Evolutionary conservation across 2,888 invertebrate genomes (phyloP).

Genomic region (Therioaphis trifolii): DNA sequence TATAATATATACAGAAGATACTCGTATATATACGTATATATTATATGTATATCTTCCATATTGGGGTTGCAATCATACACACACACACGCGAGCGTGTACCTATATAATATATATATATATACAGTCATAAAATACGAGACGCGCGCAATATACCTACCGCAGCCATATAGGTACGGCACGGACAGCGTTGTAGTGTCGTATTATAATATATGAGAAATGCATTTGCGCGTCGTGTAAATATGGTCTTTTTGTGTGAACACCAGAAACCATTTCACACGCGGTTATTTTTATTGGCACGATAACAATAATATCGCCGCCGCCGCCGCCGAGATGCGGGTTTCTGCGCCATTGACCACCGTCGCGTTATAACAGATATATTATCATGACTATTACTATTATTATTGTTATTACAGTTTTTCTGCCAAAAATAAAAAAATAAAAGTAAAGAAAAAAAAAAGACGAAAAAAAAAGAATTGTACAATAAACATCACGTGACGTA

Average conservation of each 20-base stretch:
- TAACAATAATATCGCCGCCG: background rate
- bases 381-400: background rate
- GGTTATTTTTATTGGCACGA: conserved; percentile 48
- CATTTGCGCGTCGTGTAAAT: conserved; percentile 42
- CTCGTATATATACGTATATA: too few relatives aligned
- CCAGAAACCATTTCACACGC: conserved; percentile 32
- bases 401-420: conserved; percentile 17
- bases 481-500: too few relatives aligned
- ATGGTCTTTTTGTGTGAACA: conserved; percentile 37
- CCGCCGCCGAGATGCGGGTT: background rate
- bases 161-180: background rate
- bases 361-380: background rate
- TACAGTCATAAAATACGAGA: conserved; percentile 36
- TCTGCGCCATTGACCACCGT: conserved; percentile 9
- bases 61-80: background rate
- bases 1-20: too few relatives aligned
- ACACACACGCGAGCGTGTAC: background rate
- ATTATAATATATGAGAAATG: conserved; percentile 9
- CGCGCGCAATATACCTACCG: conserved; percentile 33
- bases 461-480: background rate
- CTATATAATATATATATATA: background rate
- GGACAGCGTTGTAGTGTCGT: background rate
- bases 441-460: background rate
- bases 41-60: background rate
- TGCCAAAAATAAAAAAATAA: background rate